Conservation (phyloP, 64 coral and sea anemone species). For the Montipora sp. region DNA sequence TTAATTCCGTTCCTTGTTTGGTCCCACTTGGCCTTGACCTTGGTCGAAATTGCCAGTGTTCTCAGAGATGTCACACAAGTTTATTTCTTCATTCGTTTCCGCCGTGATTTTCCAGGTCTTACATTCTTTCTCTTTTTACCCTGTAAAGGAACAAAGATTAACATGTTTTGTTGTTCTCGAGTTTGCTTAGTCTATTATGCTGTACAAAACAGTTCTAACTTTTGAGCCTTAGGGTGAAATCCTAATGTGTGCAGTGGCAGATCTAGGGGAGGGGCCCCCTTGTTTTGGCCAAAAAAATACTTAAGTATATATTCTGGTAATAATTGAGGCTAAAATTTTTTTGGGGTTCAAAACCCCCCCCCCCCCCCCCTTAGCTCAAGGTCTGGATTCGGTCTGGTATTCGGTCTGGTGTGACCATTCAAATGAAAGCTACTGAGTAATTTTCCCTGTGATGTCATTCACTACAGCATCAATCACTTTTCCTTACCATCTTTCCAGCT, state of each 20-base stretch:
- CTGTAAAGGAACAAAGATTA: background rate
- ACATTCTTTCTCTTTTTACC: constrained; percentile 79
- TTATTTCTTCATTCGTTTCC: constrained; percentile 88
- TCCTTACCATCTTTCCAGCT: constrained; percentile 49
- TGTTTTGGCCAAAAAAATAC: no score
- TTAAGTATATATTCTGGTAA: no score
- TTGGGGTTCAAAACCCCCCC: no score
- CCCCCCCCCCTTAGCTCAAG: no score
- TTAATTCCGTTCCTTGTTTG: no score
- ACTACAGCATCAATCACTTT: background rate
- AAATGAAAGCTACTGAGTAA: no score
- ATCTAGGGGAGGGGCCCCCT: background rate
- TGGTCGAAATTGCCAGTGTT: background rate
- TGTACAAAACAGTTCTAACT: background rate
- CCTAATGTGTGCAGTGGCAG: background rate
- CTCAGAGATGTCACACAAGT: background rate
- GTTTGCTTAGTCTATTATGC: background rate
- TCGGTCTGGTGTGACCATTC: no score
- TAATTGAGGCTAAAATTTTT: no score
- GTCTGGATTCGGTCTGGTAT: no score
- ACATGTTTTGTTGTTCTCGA: no score
- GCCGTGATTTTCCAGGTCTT: constrained; percentile 85
- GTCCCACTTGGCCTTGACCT: no score
- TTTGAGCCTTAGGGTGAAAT: background rate
- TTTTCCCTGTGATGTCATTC: background rate